Conservation (phyloP, 1,140 invertebrate genomes). For the Drosophila varians region DNA sequence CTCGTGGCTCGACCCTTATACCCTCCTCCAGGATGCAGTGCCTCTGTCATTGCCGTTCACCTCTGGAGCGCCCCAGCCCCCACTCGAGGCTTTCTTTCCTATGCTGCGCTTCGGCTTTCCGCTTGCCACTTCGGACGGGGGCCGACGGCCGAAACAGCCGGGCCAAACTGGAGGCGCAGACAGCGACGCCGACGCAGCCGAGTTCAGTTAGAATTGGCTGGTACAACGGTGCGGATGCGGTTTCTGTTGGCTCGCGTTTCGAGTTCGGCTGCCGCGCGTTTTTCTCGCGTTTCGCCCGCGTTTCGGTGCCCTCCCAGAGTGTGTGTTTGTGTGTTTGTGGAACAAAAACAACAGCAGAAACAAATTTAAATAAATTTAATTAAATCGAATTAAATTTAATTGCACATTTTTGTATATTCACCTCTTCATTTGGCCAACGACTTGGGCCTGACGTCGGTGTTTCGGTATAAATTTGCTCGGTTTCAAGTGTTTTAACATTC, state of each 20-base stretch:
- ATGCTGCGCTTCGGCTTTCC: constrained; percentile 64
- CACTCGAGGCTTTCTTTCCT: constrained; percentile 58
- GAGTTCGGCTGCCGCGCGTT: constrained; percentile 38
- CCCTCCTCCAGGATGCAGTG: background rate
- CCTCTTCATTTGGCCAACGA: constrained; percentile 28
- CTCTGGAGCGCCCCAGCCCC: too few relatives aligned
- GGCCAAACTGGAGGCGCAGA: constrained; percentile 36
- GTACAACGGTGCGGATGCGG: constrained; percentile 65
- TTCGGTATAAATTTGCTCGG: constrained; percentile 35
- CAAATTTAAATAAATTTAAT: constrained; percentile 46
- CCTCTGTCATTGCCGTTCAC: constrained; percentile 61
- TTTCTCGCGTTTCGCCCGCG: constrained; percentile 43
- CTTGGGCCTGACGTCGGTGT: constrained; percentile 38
- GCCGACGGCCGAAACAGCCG: background rate
- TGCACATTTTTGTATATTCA: constrained; percentile 30
- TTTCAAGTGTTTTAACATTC: constrained; percentile 58
- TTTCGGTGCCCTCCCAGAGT: constrained; percentile 19
- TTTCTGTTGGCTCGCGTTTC: constrained; percentile 14
- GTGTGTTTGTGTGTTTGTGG: constrained; percentile 16
- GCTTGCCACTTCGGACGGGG: constrained; percentile 8
- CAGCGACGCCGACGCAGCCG: constrained; percentile 61
- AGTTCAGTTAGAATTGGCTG: constrained; percentile 75
- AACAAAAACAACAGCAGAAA: constrained; percentile 19
- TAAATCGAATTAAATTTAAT: constrained; percentile 53
- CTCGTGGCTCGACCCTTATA: constrained; percentile 28